Base-by-base conservation (phyloP, 2,797 vertebrate genomes). In the Poliocrania exsul region DNA sequence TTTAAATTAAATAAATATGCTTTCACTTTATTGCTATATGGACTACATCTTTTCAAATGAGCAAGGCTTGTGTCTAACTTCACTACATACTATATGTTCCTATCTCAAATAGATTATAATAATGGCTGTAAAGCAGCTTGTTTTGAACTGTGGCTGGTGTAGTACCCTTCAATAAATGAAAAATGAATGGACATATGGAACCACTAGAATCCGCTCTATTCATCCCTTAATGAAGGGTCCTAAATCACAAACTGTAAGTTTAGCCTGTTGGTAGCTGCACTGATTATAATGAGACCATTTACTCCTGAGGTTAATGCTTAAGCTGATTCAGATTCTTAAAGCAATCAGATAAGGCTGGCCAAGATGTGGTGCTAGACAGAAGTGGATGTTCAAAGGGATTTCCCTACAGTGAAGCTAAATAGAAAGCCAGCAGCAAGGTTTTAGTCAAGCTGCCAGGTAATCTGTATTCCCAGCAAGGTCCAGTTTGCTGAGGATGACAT, bases 231-330 rank as follows among this genome's bases (percentile, higher is more conserved):
- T 77, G 49, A 78, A 85, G 53, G 38, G 49, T 77, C 69, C 92
- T 86, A 95, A 96, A 95, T 90, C 75, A 92, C 8, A 25, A 90
- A 64, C 49, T 38, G 2, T 53, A 86, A 74, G 37, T 80, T 90
- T 62, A 89, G 74, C 78, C 77, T 64, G 29, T 53, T 88, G 93
- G 88, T 95, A 95, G 88, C 86, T 73, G 83, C 60, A n/a, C 67
- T 92, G 93, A 92, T 86, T 93, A 80, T 92, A 95, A 91, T 89
- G 93, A 92, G 86, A 81, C 56, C 74, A 73, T 96, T 96, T 95
- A 96, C 86, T 94, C 88, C 78, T 66, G 78, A 91, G 74, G 84
- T 87, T 96, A 93, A 96, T 93, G 81, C 84, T 85, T 66, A 88
- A 62, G 38, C 67, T 66, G 60, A 85, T 60, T 90, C 86, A 80